Evolutionary conservation across 2,797 vertebrate species (phyloP), one percentile per base, ranked within the genome.

Genomic region (Alcedo atthis): DNA sequence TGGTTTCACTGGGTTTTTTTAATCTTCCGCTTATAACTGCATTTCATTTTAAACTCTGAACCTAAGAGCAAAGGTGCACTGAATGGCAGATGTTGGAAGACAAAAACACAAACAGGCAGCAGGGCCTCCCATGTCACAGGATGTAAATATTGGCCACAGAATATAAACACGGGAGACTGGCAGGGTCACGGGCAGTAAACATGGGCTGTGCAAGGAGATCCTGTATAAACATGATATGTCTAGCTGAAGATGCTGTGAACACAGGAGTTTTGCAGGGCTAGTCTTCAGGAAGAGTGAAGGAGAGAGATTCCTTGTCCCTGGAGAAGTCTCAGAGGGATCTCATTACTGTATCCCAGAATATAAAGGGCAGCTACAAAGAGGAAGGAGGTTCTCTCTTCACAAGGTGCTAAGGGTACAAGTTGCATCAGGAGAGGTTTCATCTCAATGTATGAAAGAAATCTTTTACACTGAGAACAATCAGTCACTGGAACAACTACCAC

Each of bases 31-130:
- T 89, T 93, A 76, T 73, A 82, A 79, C 79, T 89, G 55, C 49
- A 64, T 87, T 94, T 84, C 7, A 61, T 81, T 83, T 74, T 69
- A 90, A 87, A 84, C 85, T 89, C 78, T 79, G 77, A 94, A 89
- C 71, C 16, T 32, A 30, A 85, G 79, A 85, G 86, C 87, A 83
- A 83, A 93, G 67, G 76, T 87, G 59, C 53, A n/a, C 51, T 3
- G 57, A 76, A 67, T 0, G 0, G 45, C 82, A 66, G 88, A 96
- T 86, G 77, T 54, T 83, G 78, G 43, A 75, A 85, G 64, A 69
- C 40, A 67, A 67, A 81, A 94, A 30, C 61, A 54, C 1, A 11
- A 55, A 9, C 14, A 51, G 40, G 64, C 76, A 91, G 62, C 45
- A 55, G 82, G 78, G 71, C 55, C 78, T 86, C 0, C 6, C 68